Evolutionary conservation across 2,888 invertebrate species (phyloP), one percentile per base, ranked within the genome.

Genomic region (Hypena proboscidalis): DNA sequence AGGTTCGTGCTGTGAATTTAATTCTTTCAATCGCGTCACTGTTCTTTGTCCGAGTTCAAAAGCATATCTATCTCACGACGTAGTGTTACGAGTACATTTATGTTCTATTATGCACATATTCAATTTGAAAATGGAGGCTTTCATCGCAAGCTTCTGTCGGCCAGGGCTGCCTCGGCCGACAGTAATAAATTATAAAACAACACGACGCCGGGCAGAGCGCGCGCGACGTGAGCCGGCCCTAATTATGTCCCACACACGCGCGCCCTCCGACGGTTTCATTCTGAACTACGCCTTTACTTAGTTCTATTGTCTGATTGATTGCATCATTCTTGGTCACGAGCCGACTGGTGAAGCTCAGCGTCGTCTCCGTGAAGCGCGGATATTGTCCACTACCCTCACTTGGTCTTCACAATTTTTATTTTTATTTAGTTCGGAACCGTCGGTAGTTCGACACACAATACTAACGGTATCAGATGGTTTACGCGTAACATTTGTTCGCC

Each of bases 1-100:
- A 50, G 53, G 50, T 57, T 54, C 34, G 36, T 25, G 44, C 39
- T 39, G 32, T 27, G 32, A 45, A 55, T 58, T 36, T 48, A 59
- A 38, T 45, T 37, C 4, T 19, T 34, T 38, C n/a, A 44, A 58
- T 67, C 57, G 42, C 41, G 50, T 70, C 52, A 57, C 63, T 40
- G 46, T 41, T 59, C 62, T 67, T 70, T 67, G 74, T 74, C 61
- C 63, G 54, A 54, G 38, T 56, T 64, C 61, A 59, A 58, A 60
- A 50, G 56, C 38, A 47, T 58, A 58, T 62, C 53, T 39, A 36
- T 41, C 36, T 26, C 14, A 36, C 40, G 15, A 22, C 32, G 30
- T 32, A 36, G 17, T 52, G 35, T 50, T 43, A 38, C n/a, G n/a
- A n/a, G n/a, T n/a, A n/a, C 37, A 50, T 45, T 60, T 54, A 59